These are phyloP conservation scores for Hydrolagus colliei DNA, from an alignment of 2,797 vertebrate genomes.

Conservation along the genomic window DNA sequence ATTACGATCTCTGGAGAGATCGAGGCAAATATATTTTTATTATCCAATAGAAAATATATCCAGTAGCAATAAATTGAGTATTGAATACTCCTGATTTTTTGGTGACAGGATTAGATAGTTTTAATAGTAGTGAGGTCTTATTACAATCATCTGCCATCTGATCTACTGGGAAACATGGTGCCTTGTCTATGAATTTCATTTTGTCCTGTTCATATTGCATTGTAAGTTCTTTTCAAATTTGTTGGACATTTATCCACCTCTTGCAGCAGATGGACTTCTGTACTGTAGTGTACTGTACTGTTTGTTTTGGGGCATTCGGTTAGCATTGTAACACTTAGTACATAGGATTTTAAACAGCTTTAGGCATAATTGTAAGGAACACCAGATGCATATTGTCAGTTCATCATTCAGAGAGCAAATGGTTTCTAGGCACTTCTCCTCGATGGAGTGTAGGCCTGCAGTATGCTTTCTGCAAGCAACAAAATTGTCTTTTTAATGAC, in stretches of 20 bases:
- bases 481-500: neutral
- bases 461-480: neutral
- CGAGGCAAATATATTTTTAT: too few relatives aligned
- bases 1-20: too few relatives aligned
- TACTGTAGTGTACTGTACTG: too few relatives aligned
- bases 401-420: neutral
- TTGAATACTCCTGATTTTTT: neutral
- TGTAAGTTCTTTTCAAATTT: constrained; percentile 11
- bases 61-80: too few relatives aligned
- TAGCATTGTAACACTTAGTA: neutral
- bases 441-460: neutral
- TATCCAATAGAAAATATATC: too few relatives aligned
- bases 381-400: neutral
- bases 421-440: neutral
- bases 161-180: neutral
- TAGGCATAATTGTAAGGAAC: neutral
- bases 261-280: neutral
- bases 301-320: neutral
- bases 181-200: too few relatives aligned
- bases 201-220: neutral
- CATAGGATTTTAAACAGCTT: neutral
- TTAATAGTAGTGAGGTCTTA: neutral
- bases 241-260: neutral
- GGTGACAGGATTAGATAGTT: neutral
- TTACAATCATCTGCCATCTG: neutral